Percentiles rank a stretch among this genome's conserved stretches.
These are phyloP conservation scores for Montifringilla adamsi DNA, from an alignment of 2,113 vertebrate genomes.

Conservation along the genomic window DNA sequence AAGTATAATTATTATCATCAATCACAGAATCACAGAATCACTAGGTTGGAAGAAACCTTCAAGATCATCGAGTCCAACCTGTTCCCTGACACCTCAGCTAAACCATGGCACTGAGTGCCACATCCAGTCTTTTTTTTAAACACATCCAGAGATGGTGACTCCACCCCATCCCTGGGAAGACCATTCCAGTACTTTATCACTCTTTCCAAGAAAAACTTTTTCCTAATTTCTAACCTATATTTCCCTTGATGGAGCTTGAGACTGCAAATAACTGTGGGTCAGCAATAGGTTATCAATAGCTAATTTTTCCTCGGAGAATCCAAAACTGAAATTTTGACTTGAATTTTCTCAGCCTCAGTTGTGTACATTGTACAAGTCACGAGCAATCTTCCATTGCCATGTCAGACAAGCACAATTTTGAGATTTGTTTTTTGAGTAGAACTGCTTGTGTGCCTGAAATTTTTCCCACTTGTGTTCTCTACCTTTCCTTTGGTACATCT, in stretches of 20 bases:
- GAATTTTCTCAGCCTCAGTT: not conserved
- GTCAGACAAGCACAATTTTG: not conserved
- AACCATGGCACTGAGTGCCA: too few relatives aligned
- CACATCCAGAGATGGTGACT: too few relatives aligned
- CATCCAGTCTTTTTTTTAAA: too few relatives aligned
- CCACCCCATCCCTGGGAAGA: too few relatives aligned
- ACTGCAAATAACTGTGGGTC: not conserved
- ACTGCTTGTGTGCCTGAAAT: not conserved
- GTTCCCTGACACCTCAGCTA: too few relatives aligned
- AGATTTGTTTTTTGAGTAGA: not conserved
- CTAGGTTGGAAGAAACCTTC: too few relatives aligned
- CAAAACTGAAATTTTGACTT: not conserved
- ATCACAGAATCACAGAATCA: not conserved
- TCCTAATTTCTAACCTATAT: too few relatives aligned
- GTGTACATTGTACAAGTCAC: not conserved
- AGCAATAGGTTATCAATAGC: not conserved
- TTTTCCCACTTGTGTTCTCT: not conserved
- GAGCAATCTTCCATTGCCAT: not conserved
- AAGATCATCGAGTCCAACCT: too few relatives aligned
- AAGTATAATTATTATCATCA: not conserved
- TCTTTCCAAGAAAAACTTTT: too few relatives aligned
- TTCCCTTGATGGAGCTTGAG: too few relatives aligned
- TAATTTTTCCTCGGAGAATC: not conserved
- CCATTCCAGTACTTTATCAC: too few relatives aligned
- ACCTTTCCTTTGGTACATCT: rapidly evolving